Base-by-base conservation (phyloP, 2,797 vertebrate genomes). In the Triplophysa yarkandensis region DNA sequence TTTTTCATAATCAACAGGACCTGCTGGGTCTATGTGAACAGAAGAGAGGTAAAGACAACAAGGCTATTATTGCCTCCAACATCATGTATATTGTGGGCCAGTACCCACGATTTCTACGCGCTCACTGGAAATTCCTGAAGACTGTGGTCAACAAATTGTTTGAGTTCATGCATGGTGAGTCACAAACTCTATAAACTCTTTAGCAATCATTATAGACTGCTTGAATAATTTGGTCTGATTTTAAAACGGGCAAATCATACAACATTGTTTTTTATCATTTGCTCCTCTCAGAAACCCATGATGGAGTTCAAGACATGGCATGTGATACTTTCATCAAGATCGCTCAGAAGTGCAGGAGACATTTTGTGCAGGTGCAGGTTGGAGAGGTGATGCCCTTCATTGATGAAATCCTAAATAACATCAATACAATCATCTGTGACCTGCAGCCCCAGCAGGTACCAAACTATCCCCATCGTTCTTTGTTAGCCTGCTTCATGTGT, bases 361-460 rank as follows among this genome's bases (percentile, higher is more conserved):
- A 99, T 81, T 99, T 99, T 17, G 96, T 99, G 85, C 98, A 99
- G 86, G 97, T 99, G 77, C 97, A 99, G 77, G 97, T 99, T 85
- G 98, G 98, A 77, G 98, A 99, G 87, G 98, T 99, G 77, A 99
- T 99, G 98, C 98, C 98, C 4, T 99, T 99, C 84, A 99, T 99
- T 43, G 98, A 99, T 62, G 98, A 99, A 83, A 99, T 99, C 85
- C 90, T 99, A 82, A 99, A 98, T 88, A 99, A 98, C 81, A 99
- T 99, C 82, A 99, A 99, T 90, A 99, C 97, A 76, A 99, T 99
- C 85, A 99, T 99, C 87, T 99, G 98, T 86, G 97, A 99, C 90
- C 96, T 99, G 70, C 98, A 99, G 62, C 97, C 98, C 19, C 97
- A 99, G 19, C 98, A 99, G 98, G 65, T 76, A 63, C 54, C 43